phyloP scores from a whole-genome alignment of 2,113 vertebrate species.

The Crotalus tigris region DNA sequence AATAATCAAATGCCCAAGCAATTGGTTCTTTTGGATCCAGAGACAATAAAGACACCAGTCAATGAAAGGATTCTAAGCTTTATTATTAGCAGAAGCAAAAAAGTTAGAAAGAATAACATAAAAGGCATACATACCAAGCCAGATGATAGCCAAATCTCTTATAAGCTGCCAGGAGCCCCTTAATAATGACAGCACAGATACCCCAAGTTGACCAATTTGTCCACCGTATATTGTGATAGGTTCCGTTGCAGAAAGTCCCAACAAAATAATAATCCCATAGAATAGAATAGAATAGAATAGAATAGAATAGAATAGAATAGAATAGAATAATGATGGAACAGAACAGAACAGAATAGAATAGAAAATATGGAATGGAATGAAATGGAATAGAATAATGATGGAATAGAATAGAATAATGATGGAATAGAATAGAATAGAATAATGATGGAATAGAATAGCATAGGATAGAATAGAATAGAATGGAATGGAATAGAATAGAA shows the following conservation, averaged over 20 bases:
- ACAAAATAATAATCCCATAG: background rate
- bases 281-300: too few relatives aligned
- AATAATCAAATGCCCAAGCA: too few relatives aligned
- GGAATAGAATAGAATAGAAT: too few relatives aligned
- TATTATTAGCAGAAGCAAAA: background rate
- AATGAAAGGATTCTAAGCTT: background rate
- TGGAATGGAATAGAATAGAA: too few relatives aligned
- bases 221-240: background rate
- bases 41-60: background rate
- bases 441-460: too few relatives aligned
- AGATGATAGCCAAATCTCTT: background rate
- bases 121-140: background rate
- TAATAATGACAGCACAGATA: background rate
- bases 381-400: too few relatives aligned
- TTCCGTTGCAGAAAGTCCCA: background rate
- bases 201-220: background rate
- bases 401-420: too few relatives aligned
- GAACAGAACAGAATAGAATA: too few relatives aligned
- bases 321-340: too few relatives aligned
- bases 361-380: too few relatives aligned
- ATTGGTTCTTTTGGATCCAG: background rate
- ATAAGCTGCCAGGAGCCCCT: background rate
- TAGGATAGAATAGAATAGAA: too few relatives aligned
- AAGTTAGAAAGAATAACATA: background rate
- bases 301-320: too few relatives aligned